Conservation (phyloP, 2,888 invertebrate species). For the Arctia plantaginis region DNA sequence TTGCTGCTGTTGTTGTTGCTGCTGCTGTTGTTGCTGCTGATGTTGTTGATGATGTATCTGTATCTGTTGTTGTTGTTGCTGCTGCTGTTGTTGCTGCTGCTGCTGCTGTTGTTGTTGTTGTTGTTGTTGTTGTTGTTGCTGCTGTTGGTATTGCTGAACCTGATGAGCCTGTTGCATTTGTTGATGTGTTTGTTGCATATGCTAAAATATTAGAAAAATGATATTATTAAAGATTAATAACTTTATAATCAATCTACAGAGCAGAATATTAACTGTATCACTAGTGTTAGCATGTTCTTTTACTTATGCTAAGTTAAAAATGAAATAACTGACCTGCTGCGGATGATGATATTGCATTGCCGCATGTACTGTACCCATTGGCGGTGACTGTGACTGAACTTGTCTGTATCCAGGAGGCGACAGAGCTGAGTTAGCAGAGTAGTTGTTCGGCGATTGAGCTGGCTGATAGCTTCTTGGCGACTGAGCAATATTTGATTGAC, state of each 20-base stretch:
- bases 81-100: conserved; percentile 71
- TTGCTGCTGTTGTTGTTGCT: conserved; percentile 67
- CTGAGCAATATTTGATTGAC: conserved; percentile 75
- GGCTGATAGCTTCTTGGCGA: conserved; percentile 83
- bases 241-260: not conserved
- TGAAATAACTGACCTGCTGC: conserved; percentile 72
- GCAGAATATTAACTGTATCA: not conserved
- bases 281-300: not conserved
- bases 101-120: conserved; percentile 68
- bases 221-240: not conserved
- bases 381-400: conserved; percentile 81
- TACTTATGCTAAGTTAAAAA: not conserved
- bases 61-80: conserved; percentile 66
- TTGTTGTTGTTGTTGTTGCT: conserved; percentile 57
- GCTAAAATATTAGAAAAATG: conserved; percentile 44
- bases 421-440: conserved; percentile 79
- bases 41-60: conserved; percentile 71
- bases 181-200: conserved; percentile 69
- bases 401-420: conserved; percentile 86
- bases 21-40: conserved; percentile 66
- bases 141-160: conserved; percentile 80
- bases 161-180: conserved; percentile 74
- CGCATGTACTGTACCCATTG: conserved; percentile 81
- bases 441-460: conserved; percentile 85
- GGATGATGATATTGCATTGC: conserved; percentile 82